phyloP scores from a whole-genome alignment of 2,888 invertebrate genomes.

The Tiliacea aurago region DNA sequence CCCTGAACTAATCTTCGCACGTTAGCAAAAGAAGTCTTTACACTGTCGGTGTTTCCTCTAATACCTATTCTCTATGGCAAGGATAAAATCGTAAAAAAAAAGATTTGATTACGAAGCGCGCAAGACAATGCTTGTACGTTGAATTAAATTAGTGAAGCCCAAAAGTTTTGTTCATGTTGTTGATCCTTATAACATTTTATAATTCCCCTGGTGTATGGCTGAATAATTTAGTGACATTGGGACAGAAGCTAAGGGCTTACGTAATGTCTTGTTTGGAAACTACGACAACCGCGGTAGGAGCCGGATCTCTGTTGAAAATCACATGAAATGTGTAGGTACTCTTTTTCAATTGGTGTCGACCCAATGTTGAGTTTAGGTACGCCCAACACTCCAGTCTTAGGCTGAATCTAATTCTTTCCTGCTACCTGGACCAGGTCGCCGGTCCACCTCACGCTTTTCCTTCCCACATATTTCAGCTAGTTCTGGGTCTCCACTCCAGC shows the following conservation, averaged over 20 bases:
- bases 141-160: conserved; percentile 52
- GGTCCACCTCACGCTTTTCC: background rate
- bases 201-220: conserved; percentile 13
- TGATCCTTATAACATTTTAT: conserved; percentile 37
- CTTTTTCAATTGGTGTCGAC: background rate
- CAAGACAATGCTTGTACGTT: conserved; percentile 25
- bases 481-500: too few relatives aligned
- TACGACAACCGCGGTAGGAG: too few relatives aligned
- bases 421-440: background rate
- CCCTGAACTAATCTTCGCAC: background rate
- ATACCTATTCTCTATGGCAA: conserved; percentile 17
- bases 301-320: background rate
- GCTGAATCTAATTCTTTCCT: background rate
- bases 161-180: conserved; percentile 26
- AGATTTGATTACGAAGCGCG: conserved; percentile 40
- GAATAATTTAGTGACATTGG: conserved; percentile 33
- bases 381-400: too few relatives aligned
- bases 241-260: background rate
- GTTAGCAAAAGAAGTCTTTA: background rate
- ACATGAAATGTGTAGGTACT: background rate
- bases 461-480: background rate
- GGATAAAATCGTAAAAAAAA: conserved; percentile 49
- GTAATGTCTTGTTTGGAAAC: conserved; percentile 3
- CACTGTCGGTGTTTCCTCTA: background rate
- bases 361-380: background rate